Base-by-base conservation (phyloP, 1,140 invertebrate genomes). In the Drosophila virilis region DNA sequence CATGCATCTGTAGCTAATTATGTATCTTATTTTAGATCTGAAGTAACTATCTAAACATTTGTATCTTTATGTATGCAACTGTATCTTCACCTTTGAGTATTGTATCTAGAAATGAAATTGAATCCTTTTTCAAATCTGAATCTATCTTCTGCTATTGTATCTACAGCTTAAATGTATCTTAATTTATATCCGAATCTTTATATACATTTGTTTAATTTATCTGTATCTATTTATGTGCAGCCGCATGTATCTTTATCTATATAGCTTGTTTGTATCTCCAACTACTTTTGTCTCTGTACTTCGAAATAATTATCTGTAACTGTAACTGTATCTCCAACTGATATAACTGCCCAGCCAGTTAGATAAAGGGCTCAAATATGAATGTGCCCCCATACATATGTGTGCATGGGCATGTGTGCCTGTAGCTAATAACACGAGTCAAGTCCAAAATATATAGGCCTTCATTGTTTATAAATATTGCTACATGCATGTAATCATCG, bases 401-500 rank as follows among this genome's bases (percentile, higher is more conserved):
- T 40, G 35, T 35, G 35, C 15, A 32, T 54, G n/a, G 6, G 2
- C 13, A 12, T 54, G 8, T 51, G 17, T 12, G 5, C 33, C 8
- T 33, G 0, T 1, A 46, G 8, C 65, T 60, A 68, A 67, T 67
- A 59, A 59, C 40, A 69, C n/a, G 28, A 52, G 37, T 38, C n/a
- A 15, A 51, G n/a, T 51, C 37, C 35, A 51, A 72, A 74, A 61
- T 69, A 35, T 74, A 35, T 74, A 48, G 55, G 13, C 65, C 15
- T 5, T 38, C 48, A 58, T 73, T 73, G 70, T 73, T 73, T 67
- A 72, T 67, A 50, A 72, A 72, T 66, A 64, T 64, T 70, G 64
- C 62, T 17, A 66, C 8, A 52, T 54, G 55, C 17, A 51, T 61
- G 50, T 74, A 74, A 69, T 50, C 52, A 74, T 74, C 10, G 59